Evolutionary conservation across 2,888 invertebrate species (phyloP), one percentile per base, ranked within the genome.

Genomic region (Napeogenes sylphis): DNA sequence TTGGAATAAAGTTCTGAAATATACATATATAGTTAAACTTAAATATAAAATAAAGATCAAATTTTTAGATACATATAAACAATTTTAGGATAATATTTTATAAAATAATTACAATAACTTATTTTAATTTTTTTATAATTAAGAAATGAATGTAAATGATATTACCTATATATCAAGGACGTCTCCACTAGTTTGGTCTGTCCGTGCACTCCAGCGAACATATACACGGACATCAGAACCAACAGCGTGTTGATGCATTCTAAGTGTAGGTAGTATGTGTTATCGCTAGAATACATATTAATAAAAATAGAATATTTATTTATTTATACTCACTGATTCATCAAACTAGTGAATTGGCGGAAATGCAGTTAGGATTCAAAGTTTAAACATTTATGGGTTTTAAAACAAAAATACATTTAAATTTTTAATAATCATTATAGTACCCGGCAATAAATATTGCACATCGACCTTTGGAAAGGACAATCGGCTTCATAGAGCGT

Each of bases 191-290:
- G 73, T 14, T 84, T 70, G 0, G 81, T 73, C 67, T 79, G 92
- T 68, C 83, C 91, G 76, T 88, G 87, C 56, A 93, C 92, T 0
- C 95, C 93, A 12, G 96, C 94, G 73, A 94, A 96, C 81, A 96
- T 93, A 80, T 98, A 97, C 42, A 97, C 95, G 0, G 98, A 97
- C 75, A 98, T 92, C n/a, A 98, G 84, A 0, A 97, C 95, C 14
- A 98, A 87, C 53, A 98, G 87, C 30, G 95, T 94, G 80, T 97
- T 98, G 55, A 98, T 94, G 35, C 96, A 94, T 83, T 99, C 98
- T 73, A 98, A 81, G 75, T 97, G 97, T 35, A 97, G 90, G 62
- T 94, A 93, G 81, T 97, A 97, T 61, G 97, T 97, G 78, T 94
- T 94, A 81, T 96, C 95, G 69, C 95, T 95, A 85, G 0, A 87